Evolutionary conservation across 2,888 invertebrate genomes (phyloP), one percentile per base, ranked within the genome.

Genomic region (Torymus tubicola): DNA sequence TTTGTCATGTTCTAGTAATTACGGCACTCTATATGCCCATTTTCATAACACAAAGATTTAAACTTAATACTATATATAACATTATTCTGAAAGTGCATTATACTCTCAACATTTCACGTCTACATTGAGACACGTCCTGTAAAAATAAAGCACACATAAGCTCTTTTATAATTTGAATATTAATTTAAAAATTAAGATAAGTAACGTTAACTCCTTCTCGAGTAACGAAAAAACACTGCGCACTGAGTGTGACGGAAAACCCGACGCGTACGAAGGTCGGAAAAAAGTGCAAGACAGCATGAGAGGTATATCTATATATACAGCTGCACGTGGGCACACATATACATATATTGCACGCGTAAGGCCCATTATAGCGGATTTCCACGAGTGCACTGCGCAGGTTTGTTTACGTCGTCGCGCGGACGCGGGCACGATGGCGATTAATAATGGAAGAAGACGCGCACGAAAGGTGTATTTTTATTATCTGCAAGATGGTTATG

Each of bases 401-500:
- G 16, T 31, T 63, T 76, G 21, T 58, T 64, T 63, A 55, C 42
- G 55, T 70, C 42, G 55, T 70, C 42, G 50, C 13, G 2, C 14
- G 58, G 55, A 5, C 31, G 24, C 52, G 21, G 53, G 21, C 63
- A 14, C 52, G 58, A 67, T 21, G 61, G 21, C 71, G 58, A 75
- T 75, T 75, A 65, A 70, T 70, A 75, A 75, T 80, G 52, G 58
- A 74, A 63, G 50, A 52, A 55, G 24, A 74, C 53, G 63, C 50
- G 8, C 10, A 64, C 63, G 53, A 73, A 64, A 74, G 55, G 31
- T 79, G 63, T 24, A 79, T 63, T 69, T 79, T 79, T 79, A 68
- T 74, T 70, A 79, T 70, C 31, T 18, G 21, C 50, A 13, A 42
- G 73, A 73, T 73, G 55, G 42, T 55, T 50, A 42, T 57, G 14